A percentile compares a stretch with the other conserved stretches of the same genome.
Conservation (phyloP, 2,888 invertebrate species). For the Ernsta delagoae region DNA sequence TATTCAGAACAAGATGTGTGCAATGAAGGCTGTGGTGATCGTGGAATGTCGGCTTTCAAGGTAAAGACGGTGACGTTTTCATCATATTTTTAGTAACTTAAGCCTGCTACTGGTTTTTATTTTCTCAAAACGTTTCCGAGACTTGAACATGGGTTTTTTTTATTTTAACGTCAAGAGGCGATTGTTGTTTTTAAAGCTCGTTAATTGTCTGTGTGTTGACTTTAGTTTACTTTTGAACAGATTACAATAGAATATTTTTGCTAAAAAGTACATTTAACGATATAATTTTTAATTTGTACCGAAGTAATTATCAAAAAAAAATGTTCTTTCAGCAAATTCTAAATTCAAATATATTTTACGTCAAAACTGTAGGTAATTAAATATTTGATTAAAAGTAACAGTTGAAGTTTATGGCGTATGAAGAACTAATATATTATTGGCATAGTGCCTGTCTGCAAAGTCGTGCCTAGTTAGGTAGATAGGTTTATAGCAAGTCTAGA, state of each 20-base stretch:
- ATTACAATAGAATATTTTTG: no score
- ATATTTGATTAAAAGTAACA: no score
- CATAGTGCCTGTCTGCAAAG: constrained; percentile 1
- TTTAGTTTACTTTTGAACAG: no score
- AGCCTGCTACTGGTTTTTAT: constrained; percentile 26
- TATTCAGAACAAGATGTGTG: constrained; percentile 24
- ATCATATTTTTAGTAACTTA: constrained; percentile 34
- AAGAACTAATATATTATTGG: not conserved
- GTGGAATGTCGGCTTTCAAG: constrained; percentile 33
- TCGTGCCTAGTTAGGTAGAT: not conserved
- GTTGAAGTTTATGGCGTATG: not conserved
- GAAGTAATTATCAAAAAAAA: no score
- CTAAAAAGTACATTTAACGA: no score
- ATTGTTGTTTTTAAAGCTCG: not conserved
- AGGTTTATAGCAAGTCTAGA: constrained; percentile 20
- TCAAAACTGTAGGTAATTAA: no score
- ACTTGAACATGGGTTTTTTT: constrained; percentile 14
- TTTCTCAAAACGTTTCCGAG: constrained; percentile 17
- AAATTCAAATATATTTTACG: no score
- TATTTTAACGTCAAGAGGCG: not conserved
- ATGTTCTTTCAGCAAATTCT: no score
- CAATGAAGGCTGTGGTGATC: constrained; percentile 17
- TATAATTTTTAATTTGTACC: no score
- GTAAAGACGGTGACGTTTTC: constrained; percentile 28
- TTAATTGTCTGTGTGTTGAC: not conserved